Base-by-base conservation (phyloP, 2,113 vertebrate species). In the Stigmatopora argus region DNA sequence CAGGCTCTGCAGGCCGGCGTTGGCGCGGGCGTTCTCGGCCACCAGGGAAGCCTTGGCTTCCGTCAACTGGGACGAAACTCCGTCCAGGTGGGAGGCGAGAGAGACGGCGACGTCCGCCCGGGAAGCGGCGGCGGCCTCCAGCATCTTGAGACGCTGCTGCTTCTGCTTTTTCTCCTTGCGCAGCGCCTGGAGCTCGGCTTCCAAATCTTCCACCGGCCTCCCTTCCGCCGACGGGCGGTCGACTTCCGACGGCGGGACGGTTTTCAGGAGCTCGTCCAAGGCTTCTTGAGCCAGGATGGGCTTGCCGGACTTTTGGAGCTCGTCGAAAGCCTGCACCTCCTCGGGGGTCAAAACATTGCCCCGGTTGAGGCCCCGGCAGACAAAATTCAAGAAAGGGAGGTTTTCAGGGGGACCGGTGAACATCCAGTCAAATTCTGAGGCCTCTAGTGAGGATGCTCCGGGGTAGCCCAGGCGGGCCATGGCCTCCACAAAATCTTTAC, bases 381-480 rank as follows among this genome's bases (percentile, higher is more conserved):
- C 93, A 84, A 95, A 95, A 9, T 90, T 89, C 78, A 98, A 69
- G 75, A 98, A 93, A 0, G 90, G 77, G 58, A 79, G 91, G 45
- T 85, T 90, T 77, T 94, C 94, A 0, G 62, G 88, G 17, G 86
- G 77, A 3, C 94, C 91, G 47, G 97, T 95, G 83, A 97, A 97
- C 65, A 97, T 83, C 95, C 97, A 99, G 78, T 99, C 96, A 73
- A 98, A 98, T 78, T 97, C 94, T 5, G 92, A 94, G 67, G 90
- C 91, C 72, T 92, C 91, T 57, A 98, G 90, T 5, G 69, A 72
- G 44, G 87, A 78, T 1, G 90, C 89, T 47, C 86, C 85, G 10
- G 93, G 93, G 85, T 93, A 98, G 70, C 89, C 89, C 45, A 95
- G 89, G 74, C 85, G 92, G 70, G 85, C 88, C 53, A 98, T 83